These are phyloP conservation scores for Uloborus plumipes DNA, from an alignment of 2,888 invertebrate species.

Conservation along the genomic window DNA sequence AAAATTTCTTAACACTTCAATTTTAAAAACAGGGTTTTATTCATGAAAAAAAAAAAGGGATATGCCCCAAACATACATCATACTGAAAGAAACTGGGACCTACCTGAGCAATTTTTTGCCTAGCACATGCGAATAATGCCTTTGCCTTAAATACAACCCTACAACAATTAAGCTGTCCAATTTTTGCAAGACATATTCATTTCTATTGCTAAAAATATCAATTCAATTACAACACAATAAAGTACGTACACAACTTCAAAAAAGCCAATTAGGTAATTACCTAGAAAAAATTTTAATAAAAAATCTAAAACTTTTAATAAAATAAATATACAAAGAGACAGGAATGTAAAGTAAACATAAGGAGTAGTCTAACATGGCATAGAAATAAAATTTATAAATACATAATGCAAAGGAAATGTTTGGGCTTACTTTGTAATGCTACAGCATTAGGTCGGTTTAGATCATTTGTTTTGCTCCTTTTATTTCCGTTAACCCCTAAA, in stretches of 20 bases:
- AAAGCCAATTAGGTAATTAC: too few species aligned
- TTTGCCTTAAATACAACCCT: too few species aligned
- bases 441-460: conserved; percentile 57
- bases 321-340: not conserved
- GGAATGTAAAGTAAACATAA: not conserved
- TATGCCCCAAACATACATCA: too few species aligned
- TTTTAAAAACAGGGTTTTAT: too few species aligned
- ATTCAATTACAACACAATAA: not conserved
- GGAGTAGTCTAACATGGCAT: too few species aligned
- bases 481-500: conserved; percentile 61
- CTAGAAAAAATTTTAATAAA: not conserved
- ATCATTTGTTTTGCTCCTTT: conserved; percentile 64
- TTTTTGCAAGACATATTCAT: not conserved
- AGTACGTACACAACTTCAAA: not conserved
- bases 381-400: not conserved
- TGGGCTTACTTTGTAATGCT: conserved; percentile 63
- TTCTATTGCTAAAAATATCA: too few species aligned
- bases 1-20: too few species aligned
- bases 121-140: too few species aligned
- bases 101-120: too few species aligned
- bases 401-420: not conserved
- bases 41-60: too few species aligned
- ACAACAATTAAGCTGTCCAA: too few species aligned
- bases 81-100: too few species aligned
- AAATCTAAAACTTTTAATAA: not conserved